phyloP scores from a whole-genome alignment of 1,140 invertebrate species.

The Aethina tumida region DNA sequence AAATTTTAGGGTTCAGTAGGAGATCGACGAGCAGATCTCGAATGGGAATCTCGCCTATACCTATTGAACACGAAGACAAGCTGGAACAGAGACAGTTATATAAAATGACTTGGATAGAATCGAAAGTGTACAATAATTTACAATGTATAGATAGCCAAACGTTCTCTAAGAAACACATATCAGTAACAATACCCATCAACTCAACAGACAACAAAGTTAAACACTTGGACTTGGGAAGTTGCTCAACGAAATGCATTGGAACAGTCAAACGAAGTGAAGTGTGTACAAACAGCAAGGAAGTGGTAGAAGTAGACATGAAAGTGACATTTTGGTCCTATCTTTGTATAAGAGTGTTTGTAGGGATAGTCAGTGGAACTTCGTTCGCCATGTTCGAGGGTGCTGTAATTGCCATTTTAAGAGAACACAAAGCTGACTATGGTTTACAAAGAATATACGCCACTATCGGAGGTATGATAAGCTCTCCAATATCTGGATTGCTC shows the following conservation, averaged over 20 bases:
- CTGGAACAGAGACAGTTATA: constrained; percentile 22
- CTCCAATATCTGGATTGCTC: constrained; percentile 62
- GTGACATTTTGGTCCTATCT: constrained; percentile 71
- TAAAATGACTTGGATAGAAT: constrained; percentile 14
- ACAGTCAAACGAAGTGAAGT: constrained; percentile 44
- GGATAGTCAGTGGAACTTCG: constrained; percentile 60
- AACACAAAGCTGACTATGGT: constrained; percentile 71
- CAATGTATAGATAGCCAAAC: constrained; percentile 10
- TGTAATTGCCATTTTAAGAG: constrained; percentile 64
- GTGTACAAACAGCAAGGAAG: constrained; percentile 48
- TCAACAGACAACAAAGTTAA: constrained; percentile 19
- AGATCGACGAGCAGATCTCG: constrained; percentile 7
- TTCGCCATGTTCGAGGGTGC: constrained; percentile 78
- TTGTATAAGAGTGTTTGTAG: constrained; percentile 59
- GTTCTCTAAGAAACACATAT: constrained; percentile 19
- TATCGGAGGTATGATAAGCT: constrained; percentile 69
- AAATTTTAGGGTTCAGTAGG: constrained; percentile 11
- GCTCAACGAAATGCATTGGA: constrained; percentile 42
- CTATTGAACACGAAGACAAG: constrained; percentile 20
- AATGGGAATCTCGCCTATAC: constrained; percentile 13
- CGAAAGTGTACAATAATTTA: constrained; percentile 9
- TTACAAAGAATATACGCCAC: constrained; percentile 69
- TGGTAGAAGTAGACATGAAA: constrained; percentile 49
- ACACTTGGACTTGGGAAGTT: constrained; percentile 28
- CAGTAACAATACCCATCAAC: constrained; percentile 33